phyloP scores from a whole-genome alignment of 2,888 invertebrate species.

The Sminthurides aquaticus region DNA sequence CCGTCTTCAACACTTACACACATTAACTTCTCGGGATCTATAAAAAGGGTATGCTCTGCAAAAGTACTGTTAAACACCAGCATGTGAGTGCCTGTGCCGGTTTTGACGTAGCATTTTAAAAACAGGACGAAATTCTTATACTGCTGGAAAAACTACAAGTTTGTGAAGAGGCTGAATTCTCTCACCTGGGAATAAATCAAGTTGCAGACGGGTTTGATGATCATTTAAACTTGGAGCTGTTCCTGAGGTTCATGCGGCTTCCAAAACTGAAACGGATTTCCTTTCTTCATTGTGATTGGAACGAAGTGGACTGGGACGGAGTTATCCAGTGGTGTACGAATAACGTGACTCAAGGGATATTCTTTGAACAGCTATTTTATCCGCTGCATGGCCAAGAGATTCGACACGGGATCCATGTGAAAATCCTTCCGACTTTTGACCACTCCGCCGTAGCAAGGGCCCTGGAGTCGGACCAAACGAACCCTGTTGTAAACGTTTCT shows the following conservation, averaged over 20 bases:
- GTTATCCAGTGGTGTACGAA: conserved; percentile 16
- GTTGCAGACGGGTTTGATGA: conserved; percentile 13
- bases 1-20: conserved; percentile 5
- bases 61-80: not conserved
- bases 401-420: conserved; percentile 16
- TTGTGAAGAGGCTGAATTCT: conserved; percentile 18
- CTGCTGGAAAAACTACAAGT: not conserved
- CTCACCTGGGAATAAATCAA: conserved; percentile 23
- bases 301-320: conserved; percentile 19
- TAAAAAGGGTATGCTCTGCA: conserved; percentile 18
- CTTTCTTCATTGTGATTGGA: conserved; percentile 21
- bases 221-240: conserved; percentile 5
- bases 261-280: conserved; percentile 17
- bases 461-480: not conserved
- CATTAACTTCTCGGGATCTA: conserved; percentile 17
- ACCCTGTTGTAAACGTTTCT: not conserved
- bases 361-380: conserved; percentile 20
- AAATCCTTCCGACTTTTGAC: conserved; percentile 13
- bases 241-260: conserved; percentile 10
- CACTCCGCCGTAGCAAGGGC: not conserved
- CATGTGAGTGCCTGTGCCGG: not conserved
- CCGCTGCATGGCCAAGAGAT: conserved; percentile 20
- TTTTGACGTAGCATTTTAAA: not conserved
- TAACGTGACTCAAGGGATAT: conserved; percentile 12
- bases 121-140: conserved; percentile 1